Base-by-base conservation (phyloP, 2,113 vertebrate genomes). In the Mus spicilegus region DNA sequence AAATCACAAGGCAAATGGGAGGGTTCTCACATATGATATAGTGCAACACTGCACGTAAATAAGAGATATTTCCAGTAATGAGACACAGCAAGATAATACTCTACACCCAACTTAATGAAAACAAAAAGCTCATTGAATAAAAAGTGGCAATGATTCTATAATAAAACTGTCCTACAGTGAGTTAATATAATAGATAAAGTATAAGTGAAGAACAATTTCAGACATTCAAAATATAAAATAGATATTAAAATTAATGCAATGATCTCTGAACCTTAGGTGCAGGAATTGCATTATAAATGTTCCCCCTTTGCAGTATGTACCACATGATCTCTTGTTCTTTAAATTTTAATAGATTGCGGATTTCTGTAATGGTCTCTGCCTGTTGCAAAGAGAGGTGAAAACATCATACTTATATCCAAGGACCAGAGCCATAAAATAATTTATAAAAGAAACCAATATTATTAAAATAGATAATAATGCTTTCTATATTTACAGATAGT, bases 81-180 rank as follows among this genome's bases (percentile, higher is more conserved):
- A 30, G 70, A 61, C 54, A 92, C 63, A 95, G 54, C 22, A 89
- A 96, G 22, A 78, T 78, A 12, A 76, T 28, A 88, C 86, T 36
- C 26, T 33, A 36, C 58, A 87, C 3, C 16, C 84, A 7, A 39
- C 28, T 92, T 85, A 73, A 86, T 70, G 7, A 26, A 85, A 85
- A 88, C n/a, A 14, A 96, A 90, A 89, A 1, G 19, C 12, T 0
- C 33, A 54, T 46, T 30, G 56, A 73, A 78, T 26, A 82, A 3
- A 92, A 95, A 49, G 54, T 82, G 3, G 13, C 39, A 30, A 5
- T 87, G 72, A 85, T 63, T 89, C 20, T n/a, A 70, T 24, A 93
- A 95, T 90, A 90, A 88, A 85, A 90, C 54, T 70, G 9, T 4
- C 9, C n/a, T 30, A 2, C 51, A 82, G 54, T 76, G 13, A 70